Base-by-base conservation (phyloP, 1,140 invertebrate genomes). In the Cepaea nemoralis region DNA sequence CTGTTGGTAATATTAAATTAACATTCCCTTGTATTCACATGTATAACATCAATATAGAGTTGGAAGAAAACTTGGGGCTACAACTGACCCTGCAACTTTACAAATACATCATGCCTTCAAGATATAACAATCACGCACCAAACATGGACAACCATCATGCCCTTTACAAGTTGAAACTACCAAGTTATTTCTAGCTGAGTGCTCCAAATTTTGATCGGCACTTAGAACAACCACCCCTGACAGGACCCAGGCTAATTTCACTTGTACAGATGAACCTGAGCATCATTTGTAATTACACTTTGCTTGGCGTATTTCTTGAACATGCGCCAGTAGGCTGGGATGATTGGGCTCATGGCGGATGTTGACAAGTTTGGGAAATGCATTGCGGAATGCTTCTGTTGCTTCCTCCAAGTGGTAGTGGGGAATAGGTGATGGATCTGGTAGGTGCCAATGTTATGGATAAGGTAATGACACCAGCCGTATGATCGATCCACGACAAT, bases 381-480 rank as follows among this genome's bases (percentile, higher is more conserved):
- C 83, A 35, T 83, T 77, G 14, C 88, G 77, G 83, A 90, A 90
- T 71, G 84, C 79, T 3, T 14, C 27, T 0, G 92, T 92, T 6
- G 92, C 92, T 75, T 91, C 91, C 75, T 90, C 86, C 75, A 92
- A 85, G 77, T 92, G 88, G 83, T 92, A 92, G 84, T 92, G 92
- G 10, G 92, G 91, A 92, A 92, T 76, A 92, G 87, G 81, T 92
- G 92, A 82, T 92, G 92, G 63, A 91, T 90, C 55, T 92, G 91
- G 83, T 92, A 92, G 1, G 88, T 89, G 74, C 88, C 88, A 37
- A 92, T 92, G 83, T 90, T 91, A 86, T 92, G 92, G 74, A 92
- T 89, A n/a, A 90, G 77, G 50, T 88, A 86, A 81, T 92, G 91
- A 69, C 90, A 91, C 82, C 90, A 88, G 12, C 91, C 92, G 75